Conservation (phyloP, 37 sponge, comb jelly and placozoan genomes). For the Bolinopsis microptera region DNA sequence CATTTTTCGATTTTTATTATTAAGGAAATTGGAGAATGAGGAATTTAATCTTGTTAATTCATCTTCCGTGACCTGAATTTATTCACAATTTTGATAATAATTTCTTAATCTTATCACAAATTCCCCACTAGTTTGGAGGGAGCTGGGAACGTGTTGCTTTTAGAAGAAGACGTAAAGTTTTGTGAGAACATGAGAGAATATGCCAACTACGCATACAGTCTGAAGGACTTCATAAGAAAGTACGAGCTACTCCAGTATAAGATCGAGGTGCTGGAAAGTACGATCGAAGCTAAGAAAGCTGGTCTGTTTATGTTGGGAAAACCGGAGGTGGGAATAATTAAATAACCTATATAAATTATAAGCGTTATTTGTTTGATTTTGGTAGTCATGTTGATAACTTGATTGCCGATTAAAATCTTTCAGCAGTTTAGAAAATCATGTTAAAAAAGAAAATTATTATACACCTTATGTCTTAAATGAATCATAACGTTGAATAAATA, state of each 20-base stretch:
- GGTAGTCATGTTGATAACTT: too few species aligned
- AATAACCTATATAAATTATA: too few species aligned
- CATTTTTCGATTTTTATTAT: background rate
- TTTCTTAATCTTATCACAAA: background rate
- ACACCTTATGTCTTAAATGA: too few species aligned
- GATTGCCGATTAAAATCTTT: too few species aligned
- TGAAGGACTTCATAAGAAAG: slow-evolving; percentile 47
- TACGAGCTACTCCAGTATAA: slow-evolving; percentile 55
- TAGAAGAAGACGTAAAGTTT: slow-evolving; percentile 56
- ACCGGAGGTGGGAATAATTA: slow-evolving; percentile 22
- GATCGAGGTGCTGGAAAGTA: slow-evolving; percentile 11
- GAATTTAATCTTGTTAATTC: background rate
- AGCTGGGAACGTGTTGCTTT: slow-evolving; percentile 47
- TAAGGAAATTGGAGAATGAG: background rate
- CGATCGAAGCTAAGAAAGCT: slow-evolving; percentile 31
- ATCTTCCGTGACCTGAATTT: background rate
- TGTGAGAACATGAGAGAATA: slow-evolving; percentile 57
- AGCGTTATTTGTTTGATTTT: too few species aligned
- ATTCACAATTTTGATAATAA: background rate
- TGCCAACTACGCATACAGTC: slow-evolving; percentile 43
- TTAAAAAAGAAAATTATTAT: too few species aligned
- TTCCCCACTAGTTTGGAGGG: slow-evolving; percentile 27
- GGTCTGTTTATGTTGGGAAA: slow-evolving; percentile 17
- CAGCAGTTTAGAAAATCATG: too few species aligned
- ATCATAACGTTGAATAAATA: too few species aligned